These are phyloP conservation scores for Lithophane semibrunnea DNA, from an alignment of 2,888 invertebrate species.

Conservation along the genomic window DNA sequence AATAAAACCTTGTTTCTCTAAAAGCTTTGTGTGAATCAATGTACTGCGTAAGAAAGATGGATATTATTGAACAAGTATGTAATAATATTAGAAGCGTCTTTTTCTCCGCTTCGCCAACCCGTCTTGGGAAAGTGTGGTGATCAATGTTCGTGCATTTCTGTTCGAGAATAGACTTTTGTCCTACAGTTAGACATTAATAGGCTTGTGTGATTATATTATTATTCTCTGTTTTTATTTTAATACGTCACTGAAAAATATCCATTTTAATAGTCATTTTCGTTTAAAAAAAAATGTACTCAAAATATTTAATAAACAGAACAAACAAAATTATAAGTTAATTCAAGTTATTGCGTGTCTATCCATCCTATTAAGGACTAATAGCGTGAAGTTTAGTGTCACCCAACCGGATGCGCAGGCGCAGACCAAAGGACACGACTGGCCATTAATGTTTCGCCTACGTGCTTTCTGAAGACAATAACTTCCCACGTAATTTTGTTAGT, in stretches of 20 bases:
- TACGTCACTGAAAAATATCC: neutral
- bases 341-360: neutral
- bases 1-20: slow-evolving; percentile 8
- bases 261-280: too few species aligned
- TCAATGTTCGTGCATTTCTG: neutral
- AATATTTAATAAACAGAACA: neutral
- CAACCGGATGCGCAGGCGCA: slow-evolving; percentile 33
- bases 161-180: neutral
- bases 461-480: slow-evolving; percentile 21
- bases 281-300: too few species aligned
- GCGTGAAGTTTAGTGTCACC: slow-evolving; percentile 13
- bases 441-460: slow-evolving; percentile 23
- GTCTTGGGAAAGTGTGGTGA: too few species aligned
- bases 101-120: neutral
- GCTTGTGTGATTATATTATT: too few species aligned
- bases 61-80: neutral
- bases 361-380: slow-evolving; percentile 7
- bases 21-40: neutral
- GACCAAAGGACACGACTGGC: slow-evolving; percentile 14
- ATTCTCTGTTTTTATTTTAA: too few species aligned
- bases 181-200: neutral
- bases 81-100: neutral
- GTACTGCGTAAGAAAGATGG: neutral
- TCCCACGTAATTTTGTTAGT: slow-evolving; percentile 8
- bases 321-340: neutral